Evolutionary conservation across 2,113 vertebrate species (phyloP).

Genomic region (Lamprologus tigripictilis): DNA sequence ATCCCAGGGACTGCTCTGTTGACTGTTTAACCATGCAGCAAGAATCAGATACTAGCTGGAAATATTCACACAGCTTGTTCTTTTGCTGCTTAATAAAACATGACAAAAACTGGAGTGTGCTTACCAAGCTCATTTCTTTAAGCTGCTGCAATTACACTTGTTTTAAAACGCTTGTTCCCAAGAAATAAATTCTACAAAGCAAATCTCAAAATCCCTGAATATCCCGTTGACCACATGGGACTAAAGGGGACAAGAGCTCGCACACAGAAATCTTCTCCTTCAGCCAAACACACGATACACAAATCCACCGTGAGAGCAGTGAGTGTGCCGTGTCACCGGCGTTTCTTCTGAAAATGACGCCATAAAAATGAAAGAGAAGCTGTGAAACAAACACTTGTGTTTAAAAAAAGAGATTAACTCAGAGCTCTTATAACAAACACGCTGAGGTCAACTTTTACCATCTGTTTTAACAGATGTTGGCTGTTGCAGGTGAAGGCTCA

Average conservation of each 20-base stretch:
- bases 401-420: neutral
- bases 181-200: constrained; percentile 12
- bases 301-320: neutral
- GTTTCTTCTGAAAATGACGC: neutral
- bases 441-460: constrained; percentile 17
- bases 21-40: neutral
- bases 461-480: constrained; percentile 25
- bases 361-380: neutral
- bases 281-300: neutral
- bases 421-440: constrained; percentile 23
- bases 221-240: neutral
- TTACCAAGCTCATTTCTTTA: neutral
- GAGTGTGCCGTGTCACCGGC: too few relatives aligned
- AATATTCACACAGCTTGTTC: neutral
- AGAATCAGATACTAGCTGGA: neutral
- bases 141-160: neutral
- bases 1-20: neutral
- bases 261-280: neutral
- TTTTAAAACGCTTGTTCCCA: neutral
- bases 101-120: neutral
- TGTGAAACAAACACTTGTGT: neutral
- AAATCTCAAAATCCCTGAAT: constrained; percentile 43
- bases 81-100: constrained; percentile 10
- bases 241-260: neutral
- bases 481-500: constrained; percentile 11